Conservation (phyloP, 30 jellyfish, hydroid and myxozoan genomes). For the Aurelia aurita complex sp. Pacific region DNA sequence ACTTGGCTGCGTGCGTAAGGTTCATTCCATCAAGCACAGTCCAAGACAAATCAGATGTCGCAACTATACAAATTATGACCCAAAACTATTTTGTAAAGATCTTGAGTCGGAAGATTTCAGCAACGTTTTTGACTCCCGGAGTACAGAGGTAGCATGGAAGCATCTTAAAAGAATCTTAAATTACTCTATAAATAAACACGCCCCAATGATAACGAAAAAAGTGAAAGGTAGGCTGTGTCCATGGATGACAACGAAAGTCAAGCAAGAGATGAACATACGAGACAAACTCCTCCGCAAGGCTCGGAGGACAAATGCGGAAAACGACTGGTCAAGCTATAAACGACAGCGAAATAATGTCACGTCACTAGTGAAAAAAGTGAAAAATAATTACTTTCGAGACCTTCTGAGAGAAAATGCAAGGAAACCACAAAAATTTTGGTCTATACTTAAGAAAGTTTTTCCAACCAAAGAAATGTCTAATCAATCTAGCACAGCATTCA, state of each 20-base stretch:
- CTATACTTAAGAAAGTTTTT: no score
- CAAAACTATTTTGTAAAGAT: conserved; percentile 23
- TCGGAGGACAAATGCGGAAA: conserved; percentile 45
- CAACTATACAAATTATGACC: conserved; percentile 44
- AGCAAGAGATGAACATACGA: conserved; percentile 46
- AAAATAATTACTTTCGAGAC: no score
- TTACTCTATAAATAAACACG: conserved; percentile 15
- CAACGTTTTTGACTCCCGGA: background rate
- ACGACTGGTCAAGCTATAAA: conserved; percentile 26
- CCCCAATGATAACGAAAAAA: no score
- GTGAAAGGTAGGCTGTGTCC: conserved; percentile 52
- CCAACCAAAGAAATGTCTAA: no score
- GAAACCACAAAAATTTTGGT: no score
- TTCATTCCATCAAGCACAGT: conserved; percentile 39
- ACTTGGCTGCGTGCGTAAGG: conserved; percentile 26
- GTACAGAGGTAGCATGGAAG: background rate
- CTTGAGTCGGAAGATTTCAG: conserved; percentile 7
- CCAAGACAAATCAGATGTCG: conserved; percentile 36
- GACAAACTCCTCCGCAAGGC: conserved; percentile 51
- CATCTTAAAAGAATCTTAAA: conserved; percentile 2
- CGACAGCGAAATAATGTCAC: conserved; percentile 11
- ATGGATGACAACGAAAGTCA: conserved; percentile 29
- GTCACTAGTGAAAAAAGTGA: no score
- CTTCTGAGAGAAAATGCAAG: no score
- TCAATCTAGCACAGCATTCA: no score